These are phyloP conservation scores for Beroe forskalii DNA, from an alignment of 37 sponge, comb jelly and placozoan genomes.

Conservation along the genomic window DNA sequence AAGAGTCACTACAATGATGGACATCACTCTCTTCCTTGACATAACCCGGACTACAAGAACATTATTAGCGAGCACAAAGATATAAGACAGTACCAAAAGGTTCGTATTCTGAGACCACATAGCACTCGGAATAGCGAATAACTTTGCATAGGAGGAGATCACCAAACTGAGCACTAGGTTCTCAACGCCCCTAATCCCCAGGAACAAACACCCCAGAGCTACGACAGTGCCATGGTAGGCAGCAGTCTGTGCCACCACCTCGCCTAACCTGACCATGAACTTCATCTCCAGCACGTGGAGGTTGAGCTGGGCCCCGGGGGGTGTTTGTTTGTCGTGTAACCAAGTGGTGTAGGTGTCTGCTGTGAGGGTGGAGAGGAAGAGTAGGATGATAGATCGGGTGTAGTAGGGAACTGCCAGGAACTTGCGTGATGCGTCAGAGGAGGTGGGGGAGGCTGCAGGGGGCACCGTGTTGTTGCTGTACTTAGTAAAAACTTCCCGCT, in stretches of 20 bases:
- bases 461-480: slow-evolving; percentile 49
- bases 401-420: not conserved
- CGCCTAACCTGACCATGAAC: slow-evolving; percentile 19
- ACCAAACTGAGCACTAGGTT: slow-evolving; percentile 65
- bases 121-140: slow-evolving; percentile 74
- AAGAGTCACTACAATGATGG: not conserved
- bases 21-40: not conserved
- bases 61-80: slow-evolving; percentile 45
- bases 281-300: slow-evolving; percentile 39
- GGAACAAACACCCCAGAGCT: not conserved
- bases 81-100: slow-evolving; percentile 69
- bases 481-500: slow-evolving; percentile 24
- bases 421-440: not conserved
- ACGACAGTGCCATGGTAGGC: not conserved
- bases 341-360: slow-evolving; percentile 57
- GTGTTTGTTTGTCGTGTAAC: slow-evolving; percentile 15
- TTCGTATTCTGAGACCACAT: slow-evolving; percentile 81
- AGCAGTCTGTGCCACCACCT: not conserved
- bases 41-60: slow-evolving; percentile 4
- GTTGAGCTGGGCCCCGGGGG: not conserved
- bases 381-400: slow-evolving; percentile 8
- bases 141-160: slow-evolving; percentile 74
- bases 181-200: not conserved
- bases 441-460: not conserved
- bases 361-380: slow-evolving; percentile 20